phyloP scores from a whole-genome alignment of 2,113 vertebrate genomes.

The Mesocricetus auratus region DNA sequence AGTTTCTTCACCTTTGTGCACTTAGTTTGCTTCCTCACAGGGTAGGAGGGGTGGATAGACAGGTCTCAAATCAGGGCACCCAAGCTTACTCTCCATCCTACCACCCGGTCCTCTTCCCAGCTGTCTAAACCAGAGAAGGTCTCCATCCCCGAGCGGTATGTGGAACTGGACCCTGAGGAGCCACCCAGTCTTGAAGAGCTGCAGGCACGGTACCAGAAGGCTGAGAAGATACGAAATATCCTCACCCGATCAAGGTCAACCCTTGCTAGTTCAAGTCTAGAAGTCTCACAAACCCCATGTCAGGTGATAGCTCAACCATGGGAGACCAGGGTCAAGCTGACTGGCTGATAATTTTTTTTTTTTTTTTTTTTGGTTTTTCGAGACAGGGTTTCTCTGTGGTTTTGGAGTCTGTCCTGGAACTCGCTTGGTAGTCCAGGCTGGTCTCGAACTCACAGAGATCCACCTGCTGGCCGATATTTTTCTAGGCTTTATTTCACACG shows the following conservation, averaged over 20 bases:
- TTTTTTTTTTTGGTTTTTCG: too few relatives aligned
- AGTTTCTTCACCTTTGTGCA: not conserved
- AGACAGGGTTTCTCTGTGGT: too few relatives aligned
- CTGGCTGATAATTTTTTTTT: too few relatives aligned
- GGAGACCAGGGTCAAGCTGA: not conserved
- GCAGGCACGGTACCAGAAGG: constrained; percentile 94
- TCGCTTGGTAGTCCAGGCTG: too few relatives aligned
- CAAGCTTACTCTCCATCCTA: not conserved
- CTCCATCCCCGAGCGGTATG: constrained; percentile 95
- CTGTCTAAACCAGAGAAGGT: constrained; percentile 96
- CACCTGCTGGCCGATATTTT: not conserved
- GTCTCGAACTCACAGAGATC: too few relatives aligned
- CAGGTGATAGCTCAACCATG: not conserved
- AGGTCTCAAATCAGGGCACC: not conserved
- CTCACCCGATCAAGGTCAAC: constrained; percentile 95
- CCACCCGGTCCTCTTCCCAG: constrained; percentile 81
- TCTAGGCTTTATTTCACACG: not conserved
- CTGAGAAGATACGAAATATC: constrained; percentile 97
- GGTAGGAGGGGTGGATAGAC: not conserved
- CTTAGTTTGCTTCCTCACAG: not conserved
- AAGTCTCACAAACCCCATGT: not conserved
- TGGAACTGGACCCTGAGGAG: constrained; percentile 95
- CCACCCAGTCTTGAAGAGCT: constrained; percentile 94
- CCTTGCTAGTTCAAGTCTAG: accelerated
- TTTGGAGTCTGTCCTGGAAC: too few relatives aligned